A percentile compares a stretch with the other conserved stretches of the same genome.
These are phyloP conservation scores for Seriola quinqueradiata DNA, from an alignment of 2,113 vertebrate species.

Conservation along the genomic window DNA sequence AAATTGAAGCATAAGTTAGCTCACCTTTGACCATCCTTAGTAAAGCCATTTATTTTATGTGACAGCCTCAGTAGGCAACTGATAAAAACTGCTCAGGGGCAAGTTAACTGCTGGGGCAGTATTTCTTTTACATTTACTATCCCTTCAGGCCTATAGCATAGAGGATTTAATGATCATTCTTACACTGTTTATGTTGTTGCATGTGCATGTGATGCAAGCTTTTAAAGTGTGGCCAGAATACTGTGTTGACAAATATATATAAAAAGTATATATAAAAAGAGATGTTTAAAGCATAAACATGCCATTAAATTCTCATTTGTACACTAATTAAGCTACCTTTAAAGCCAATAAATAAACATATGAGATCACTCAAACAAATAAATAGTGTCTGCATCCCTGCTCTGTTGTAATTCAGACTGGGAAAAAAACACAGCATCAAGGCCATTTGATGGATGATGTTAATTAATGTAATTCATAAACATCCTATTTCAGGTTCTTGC, in stretches of 20 bases:
- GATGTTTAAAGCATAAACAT: not conserved
- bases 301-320: not conserved
- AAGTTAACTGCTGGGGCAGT: slow-evolving; percentile 21
- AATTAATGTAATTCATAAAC: slow-evolving; percentile 55
- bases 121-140: slow-evolving; percentile 26
- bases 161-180: slow-evolving; percentile 9
- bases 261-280: not conserved
- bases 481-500: slow-evolving; percentile 40
- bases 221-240: not conserved
- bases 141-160: not conserved
- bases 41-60: slow-evolving; percentile 28
- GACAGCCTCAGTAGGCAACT: not conserved
- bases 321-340: not conserved
- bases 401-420: slow-evolving; percentile 29
- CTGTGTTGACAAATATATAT: not conserved
- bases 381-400: not conserved
- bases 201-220: not conserved
- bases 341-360: not conserved
- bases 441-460: slow-evolving; percentile 42
- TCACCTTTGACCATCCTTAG: not conserved
- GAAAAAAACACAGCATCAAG: slow-evolving; percentile 22
- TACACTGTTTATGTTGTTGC: not conserved
- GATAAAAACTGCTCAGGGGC: slow-evolving; percentile 6
- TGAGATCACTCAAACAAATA: not conserved
- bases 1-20: not conserved